Conservation (phyloP, 2,888 invertebrate genomes). For the Sisyra nigra region DNA sequence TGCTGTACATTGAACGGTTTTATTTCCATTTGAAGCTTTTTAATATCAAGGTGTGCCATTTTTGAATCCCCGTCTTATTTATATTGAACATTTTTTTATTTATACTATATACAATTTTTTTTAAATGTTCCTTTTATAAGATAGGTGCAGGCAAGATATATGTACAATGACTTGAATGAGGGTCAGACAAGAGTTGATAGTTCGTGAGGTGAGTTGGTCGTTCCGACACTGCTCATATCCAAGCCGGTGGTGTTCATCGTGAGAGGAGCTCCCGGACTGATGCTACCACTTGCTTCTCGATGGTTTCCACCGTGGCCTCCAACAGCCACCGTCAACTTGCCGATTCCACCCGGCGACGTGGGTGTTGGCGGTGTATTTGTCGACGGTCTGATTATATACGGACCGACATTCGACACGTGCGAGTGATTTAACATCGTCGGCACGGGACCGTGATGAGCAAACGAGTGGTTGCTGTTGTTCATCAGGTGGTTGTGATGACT, state of each 20-base stretch:
- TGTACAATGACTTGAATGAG: not conserved
- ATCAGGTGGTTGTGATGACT: slow-evolving; percentile 12
- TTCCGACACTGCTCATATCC: slow-evolving; percentile 46
- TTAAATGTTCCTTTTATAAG: too few relatives aligned
- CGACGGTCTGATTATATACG: slow-evolving; percentile 42
- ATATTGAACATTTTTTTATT: too few relatives aligned
- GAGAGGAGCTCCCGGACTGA: slow-evolving; percentile 43
- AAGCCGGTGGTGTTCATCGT: slow-evolving; percentile 32
- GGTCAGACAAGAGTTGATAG: slow-evolving; percentile 48
- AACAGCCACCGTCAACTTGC: slow-evolving; percentile 17
- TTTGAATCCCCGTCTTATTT: too few relatives aligned
- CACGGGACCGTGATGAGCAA: too few relatives aligned
- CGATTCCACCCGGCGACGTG: slow-evolving; percentile 22
- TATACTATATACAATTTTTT: too few relatives aligned
- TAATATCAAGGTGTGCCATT: too few relatives aligned
- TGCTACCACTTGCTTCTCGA: slow-evolving; percentile 40
- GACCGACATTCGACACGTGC: slow-evolving; percentile 26
- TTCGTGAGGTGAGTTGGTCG: slow-evolving; percentile 46
- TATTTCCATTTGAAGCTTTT: too few relatives aligned
- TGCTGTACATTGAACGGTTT: too few relatives aligned
- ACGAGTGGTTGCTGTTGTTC: slow-evolving; percentile 10
- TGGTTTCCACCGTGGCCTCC: slow-evolving; percentile 19
- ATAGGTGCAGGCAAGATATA: too few relatives aligned
- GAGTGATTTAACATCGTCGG: slow-evolving; percentile 21
- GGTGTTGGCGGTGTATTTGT: slow-evolving; percentile 36